These are phyloP conservation scores for Lasaia peninsularis DNA, from an alignment of 1,140 invertebrate species.

Conservation along the genomic window DNA sequence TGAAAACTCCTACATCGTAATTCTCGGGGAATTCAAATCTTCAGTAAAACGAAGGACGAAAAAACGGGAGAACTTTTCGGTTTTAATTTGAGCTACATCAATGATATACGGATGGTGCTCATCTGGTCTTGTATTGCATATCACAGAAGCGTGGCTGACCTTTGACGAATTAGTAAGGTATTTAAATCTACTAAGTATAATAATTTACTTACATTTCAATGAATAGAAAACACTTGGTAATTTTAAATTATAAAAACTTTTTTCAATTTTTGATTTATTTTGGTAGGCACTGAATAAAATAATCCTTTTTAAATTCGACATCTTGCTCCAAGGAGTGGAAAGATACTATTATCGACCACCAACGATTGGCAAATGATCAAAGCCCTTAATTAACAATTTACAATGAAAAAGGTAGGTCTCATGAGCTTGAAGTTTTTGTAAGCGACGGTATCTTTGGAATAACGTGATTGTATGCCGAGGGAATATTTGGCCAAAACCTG, in stretches of 20 bases:
- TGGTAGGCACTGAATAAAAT: not conserved
- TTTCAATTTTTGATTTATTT: too few species aligned
- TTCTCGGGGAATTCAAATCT: too few species aligned
- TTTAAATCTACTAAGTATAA: constrained; percentile 35
- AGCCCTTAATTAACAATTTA: constrained; percentile 23
- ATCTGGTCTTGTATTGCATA: too few species aligned
- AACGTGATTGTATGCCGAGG: constrained; percentile 22
- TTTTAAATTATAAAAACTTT: not conserved
- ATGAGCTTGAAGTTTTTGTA: constrained; percentile 27
- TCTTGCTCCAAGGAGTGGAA: constrained; percentile 12
- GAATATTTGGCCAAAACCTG: constrained; percentile 20
- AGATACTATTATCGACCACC: constrained; percentile 16
- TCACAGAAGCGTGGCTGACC: too few species aligned
- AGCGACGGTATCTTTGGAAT: constrained; percentile 10
- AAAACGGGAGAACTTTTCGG: too few species aligned
- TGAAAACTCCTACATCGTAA: too few species aligned
- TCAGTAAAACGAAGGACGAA: too few species aligned
- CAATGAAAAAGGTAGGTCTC: constrained; percentile 15
- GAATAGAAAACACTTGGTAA: too few species aligned
- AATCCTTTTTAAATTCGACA: not conserved
- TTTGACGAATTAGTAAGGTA: too few species aligned
- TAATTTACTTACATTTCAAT: constrained; percentile 23
- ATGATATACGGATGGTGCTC: too few species aligned
- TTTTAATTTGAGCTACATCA: too few species aligned
- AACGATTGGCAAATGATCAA: constrained; percentile 1